Percentiles rank a stretch among this genome's conserved stretches.
phyloP scores from a whole-genome alignment of 2,797 vertebrate genomes.

The Pitangus sulphuratus region DNA sequence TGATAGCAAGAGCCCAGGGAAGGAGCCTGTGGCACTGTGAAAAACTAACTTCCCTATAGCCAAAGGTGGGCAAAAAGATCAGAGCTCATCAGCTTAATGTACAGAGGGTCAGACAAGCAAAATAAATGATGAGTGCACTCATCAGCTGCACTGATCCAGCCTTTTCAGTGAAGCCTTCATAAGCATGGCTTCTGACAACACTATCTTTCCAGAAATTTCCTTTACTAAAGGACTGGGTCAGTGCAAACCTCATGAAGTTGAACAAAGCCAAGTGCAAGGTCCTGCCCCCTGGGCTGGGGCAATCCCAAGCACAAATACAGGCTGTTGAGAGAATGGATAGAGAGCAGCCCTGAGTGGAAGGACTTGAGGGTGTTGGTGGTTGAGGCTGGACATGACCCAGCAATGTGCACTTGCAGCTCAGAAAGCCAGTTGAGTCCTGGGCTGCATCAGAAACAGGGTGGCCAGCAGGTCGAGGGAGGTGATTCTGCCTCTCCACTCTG shows the following conservation, averaged over 20 bases:
- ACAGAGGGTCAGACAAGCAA: background rate
- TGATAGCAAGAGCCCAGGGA: background rate
- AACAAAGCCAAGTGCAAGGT: background rate
- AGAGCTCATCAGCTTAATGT: background rate
- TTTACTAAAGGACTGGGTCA: background rate
- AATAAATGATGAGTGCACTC: background rate
- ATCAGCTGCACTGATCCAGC: background rate
- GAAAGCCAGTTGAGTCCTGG: fast-evolving
- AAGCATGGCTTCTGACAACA: background rate
- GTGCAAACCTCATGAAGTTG: background rate
- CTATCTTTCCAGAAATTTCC: background rate
- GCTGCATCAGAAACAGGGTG: background rate
- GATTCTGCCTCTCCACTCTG: background rate
- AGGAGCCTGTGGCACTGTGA: background rate
- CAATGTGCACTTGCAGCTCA: background rate
- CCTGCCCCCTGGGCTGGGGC: background rate
- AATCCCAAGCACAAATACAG: background rate
- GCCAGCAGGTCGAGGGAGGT: background rate
- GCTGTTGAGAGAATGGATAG: background rate
- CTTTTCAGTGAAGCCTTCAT: background rate
- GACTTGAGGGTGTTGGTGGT: fast-evolving
- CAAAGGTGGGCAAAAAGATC: background rate
- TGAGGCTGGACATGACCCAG: background rate
- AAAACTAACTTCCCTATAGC: background rate
- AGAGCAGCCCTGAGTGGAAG: background rate